Percentiles rank a stretch among this genome's conserved stretches.
phyloP scores from a whole-genome alignment of 1,140 invertebrate species.

The Drosophila santomea region DNA sequence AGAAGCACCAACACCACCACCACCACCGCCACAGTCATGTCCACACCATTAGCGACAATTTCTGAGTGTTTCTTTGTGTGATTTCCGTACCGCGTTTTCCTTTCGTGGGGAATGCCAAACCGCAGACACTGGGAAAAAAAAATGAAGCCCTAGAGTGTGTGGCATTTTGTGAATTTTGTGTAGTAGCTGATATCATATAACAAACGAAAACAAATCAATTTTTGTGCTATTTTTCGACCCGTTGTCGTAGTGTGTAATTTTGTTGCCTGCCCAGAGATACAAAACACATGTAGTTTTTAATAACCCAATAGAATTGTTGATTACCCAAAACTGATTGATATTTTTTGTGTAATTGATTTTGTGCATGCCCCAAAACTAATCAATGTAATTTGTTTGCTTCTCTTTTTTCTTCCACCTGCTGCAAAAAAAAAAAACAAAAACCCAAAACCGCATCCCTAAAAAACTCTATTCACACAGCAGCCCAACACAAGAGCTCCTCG shows the following conservation, averaged over 20 bases:
- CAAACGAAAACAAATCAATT: constrained; percentile 7
- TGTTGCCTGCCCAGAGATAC: constrained; percentile 48
- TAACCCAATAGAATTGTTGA: constrained; percentile 21
- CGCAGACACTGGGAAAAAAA: constrained; percentile 15
- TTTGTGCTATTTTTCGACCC: constrained; percentile 19
- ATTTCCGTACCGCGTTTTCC: constrained; percentile 6
- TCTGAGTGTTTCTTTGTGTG: constrained; percentile 26
- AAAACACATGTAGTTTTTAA: constrained; percentile 38
- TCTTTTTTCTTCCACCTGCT: constrained; percentile 52
- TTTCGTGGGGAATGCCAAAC: not conserved
- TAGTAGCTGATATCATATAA: constrained; percentile 22
- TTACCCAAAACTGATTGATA: constrained; percentile 16
- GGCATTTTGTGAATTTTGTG: constrained; percentile 5
- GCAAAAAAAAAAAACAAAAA: constrained; percentile 41
- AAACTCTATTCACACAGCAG: constrained; percentile 76
- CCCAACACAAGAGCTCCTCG: constrained; percentile 78
- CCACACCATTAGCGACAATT: constrained; percentile 43
- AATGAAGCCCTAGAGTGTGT: not conserved
- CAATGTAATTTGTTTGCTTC: constrained; percentile 70
- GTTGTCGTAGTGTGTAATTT: constrained; percentile 36
- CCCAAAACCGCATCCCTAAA: constrained; percentile 57
- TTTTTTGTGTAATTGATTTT: constrained; percentile 38
- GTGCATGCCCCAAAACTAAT: constrained; percentile 63
- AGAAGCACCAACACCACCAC: constrained; percentile 21
- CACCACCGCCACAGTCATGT: constrained; percentile 51